A percentile compares a stretch with the other conserved stretches of the same genome.
These are phyloP conservation scores for Malachius bipustulatus DNA, from an alignment of 2,888 invertebrate genomes.

Conservation along the genomic window DNA sequence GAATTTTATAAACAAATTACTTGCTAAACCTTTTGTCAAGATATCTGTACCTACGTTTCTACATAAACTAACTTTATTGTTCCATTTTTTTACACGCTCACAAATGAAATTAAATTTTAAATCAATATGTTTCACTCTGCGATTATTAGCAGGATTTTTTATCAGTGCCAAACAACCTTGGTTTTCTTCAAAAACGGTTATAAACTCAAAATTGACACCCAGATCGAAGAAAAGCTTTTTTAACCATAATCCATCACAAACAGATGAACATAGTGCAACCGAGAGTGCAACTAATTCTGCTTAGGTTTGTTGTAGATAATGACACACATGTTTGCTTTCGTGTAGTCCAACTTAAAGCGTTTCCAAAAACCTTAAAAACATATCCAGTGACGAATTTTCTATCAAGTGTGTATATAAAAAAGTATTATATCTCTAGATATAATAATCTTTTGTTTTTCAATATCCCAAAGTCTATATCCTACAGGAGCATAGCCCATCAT, in stretches of 20 bases:
- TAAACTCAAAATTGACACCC: constrained; percentile 10
- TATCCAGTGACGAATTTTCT: constrained; percentile 39
- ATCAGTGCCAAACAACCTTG: constrained; percentile 8
- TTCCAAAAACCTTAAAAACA: constrained; percentile 40
- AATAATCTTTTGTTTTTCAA: constrained; percentile 13
- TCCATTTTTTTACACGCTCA: constrained; percentile 11
- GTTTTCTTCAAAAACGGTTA: too few species aligned
- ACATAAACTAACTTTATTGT: constrained; percentile 5
- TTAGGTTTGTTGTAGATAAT: constrained; percentile 15
- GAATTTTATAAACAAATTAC: constrained; percentile 5
- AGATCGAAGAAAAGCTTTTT: constrained; percentile 13
- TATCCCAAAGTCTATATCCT: constrained; percentile 16
- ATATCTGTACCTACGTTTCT: constrained; percentile 9
- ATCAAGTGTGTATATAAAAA: too few species aligned
- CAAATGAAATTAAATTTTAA: constrained; percentile 12
- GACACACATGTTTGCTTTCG: constrained; percentile 15
- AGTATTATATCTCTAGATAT: too few species aligned
- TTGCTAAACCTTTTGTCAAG: constrained; percentile 8
- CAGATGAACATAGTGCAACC: constrained; percentile 12
- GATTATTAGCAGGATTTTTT: constrained; percentile 13
- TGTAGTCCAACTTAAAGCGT: constrained; percentile 27
- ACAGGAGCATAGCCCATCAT: constrained; percentile 16
- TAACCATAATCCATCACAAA: constrained; percentile 12
- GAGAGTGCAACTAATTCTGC: constrained; percentile 13
- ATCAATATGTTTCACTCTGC: constrained; percentile 14